A percentile compares a stretch with the other conserved stretches of the same genome.
phyloP scores from a whole-genome alignment of 1,140 invertebrate species.

The Achatina immaculata region DNA sequence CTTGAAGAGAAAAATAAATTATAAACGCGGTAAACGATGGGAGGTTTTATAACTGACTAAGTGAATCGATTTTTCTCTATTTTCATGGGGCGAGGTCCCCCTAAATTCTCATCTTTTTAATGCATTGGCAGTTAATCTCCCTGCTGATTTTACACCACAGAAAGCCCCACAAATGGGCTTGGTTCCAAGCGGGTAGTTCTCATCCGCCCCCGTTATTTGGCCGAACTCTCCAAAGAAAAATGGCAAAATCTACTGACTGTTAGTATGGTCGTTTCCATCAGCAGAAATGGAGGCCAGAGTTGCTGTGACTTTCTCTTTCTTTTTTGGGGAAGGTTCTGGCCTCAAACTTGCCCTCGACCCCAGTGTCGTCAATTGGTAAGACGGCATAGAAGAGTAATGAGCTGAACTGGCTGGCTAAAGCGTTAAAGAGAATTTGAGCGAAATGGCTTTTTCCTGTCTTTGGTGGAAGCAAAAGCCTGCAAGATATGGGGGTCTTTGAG shows the following conservation, averaged over 20 bases:
- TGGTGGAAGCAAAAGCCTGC: neutral
- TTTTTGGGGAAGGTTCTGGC: neutral
- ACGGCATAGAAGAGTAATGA: constrained; percentile 12
- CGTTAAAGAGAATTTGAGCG: constrained; percentile 22
- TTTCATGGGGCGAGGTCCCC: neutral
- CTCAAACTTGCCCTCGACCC: constrained; percentile 5
- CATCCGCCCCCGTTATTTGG: neutral
- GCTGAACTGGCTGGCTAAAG: neutral
- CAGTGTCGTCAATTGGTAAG: constrained; percentile 10
- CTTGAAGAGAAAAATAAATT: too few species aligned
- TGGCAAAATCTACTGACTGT: neutral
- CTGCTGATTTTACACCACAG: neutral
- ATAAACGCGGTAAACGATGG: neutral
- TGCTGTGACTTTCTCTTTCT: neutral
- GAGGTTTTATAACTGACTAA: constrained; percentile 9
- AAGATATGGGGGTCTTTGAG: neutral
- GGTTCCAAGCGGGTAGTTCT: neutral
- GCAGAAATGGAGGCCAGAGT: neutral
- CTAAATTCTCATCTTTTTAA: constrained; percentile 26
- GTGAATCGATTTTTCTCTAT: constrained; percentile 33
- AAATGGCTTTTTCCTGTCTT: constrained; percentile 10
- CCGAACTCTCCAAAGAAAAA: neutral
- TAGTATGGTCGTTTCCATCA: neutral
- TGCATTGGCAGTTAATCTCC: constrained; percentile 29
- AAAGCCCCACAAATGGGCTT: neutral